Conservation (phyloP, 1,140 invertebrate genomes). For the Nasonia longicornis region DNA sequence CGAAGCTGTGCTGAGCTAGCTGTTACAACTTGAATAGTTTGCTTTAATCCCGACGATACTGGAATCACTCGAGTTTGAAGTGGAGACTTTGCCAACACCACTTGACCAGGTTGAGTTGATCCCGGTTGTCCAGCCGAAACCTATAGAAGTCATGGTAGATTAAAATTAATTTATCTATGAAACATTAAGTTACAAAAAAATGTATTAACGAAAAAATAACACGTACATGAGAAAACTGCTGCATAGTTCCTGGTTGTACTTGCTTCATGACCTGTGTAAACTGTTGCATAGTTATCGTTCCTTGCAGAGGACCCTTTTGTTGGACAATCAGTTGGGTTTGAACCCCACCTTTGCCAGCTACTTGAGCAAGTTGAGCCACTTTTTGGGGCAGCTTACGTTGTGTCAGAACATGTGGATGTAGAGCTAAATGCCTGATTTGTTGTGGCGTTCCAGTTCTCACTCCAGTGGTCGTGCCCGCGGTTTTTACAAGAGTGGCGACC, state of each 20-base stretch:
- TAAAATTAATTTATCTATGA: background rate
- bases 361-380: constrained; percentile 72
- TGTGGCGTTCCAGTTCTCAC: constrained; percentile 72
- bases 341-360: constrained; percentile 69
- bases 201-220: background rate
- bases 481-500: constrained; percentile 74
- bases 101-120: constrained; percentile 62
- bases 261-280: constrained; percentile 82
- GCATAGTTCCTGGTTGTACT: constrained; percentile 68
- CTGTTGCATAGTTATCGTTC: constrained; percentile 81
- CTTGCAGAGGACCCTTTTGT: constrained; percentile 73
- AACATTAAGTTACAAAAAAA: constrained; percentile 37
- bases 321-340: constrained; percentile 76
- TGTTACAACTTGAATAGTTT: constrained; percentile 72
- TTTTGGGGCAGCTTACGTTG: constrained; percentile 76
- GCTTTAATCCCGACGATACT: constrained; percentile 68
- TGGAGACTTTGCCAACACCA: constrained; percentile 65
- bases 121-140: constrained; percentile 59
- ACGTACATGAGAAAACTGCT: constrained; percentile 70
- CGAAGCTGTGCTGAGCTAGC: constrained; percentile 63
- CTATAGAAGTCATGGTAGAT: constrained; percentile 49
- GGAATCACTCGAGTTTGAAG: constrained; percentile 69
- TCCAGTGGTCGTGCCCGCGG: constrained; percentile 66
- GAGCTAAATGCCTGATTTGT: constrained; percentile 77
- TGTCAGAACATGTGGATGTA: constrained; percentile 76